Percentiles rank a stretch among this genome's conserved stretches.
phyloP scores from a whole-genome alignment of 2,888 invertebrate species.

The Drosophila flavopinicola region DNA sequence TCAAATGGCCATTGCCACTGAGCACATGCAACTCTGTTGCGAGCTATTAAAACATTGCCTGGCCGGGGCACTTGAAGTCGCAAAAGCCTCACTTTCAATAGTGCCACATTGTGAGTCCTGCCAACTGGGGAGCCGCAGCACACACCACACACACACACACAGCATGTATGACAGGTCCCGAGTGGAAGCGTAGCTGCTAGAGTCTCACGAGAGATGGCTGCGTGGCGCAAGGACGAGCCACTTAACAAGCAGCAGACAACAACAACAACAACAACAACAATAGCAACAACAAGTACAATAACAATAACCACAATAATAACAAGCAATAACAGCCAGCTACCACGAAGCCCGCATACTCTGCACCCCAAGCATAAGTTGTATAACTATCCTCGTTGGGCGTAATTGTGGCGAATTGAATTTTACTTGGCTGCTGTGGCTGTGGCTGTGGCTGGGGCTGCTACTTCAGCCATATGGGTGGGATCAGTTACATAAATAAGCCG shows the following conservation, averaged over 20 bases:
- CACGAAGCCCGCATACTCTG: constrained; percentile 33
- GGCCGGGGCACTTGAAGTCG: constrained; percentile 46
- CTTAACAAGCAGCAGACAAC: constrained; percentile 54
- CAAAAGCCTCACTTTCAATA: constrained; percentile 43
- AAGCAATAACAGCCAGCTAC: constrained; percentile 12
- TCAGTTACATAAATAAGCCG: background rate
- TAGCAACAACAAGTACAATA: constrained; percentile 32
- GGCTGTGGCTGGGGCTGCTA: no score
- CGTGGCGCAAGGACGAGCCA: constrained; percentile 38
- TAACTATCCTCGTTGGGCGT: background rate
- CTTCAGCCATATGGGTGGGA: no score
- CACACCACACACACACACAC: background rate
- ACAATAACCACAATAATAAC: constrained; percentile 50
- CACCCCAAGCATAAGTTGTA: background rate
- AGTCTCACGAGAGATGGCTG: constrained; percentile 24
- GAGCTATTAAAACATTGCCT: constrained; percentile 39
- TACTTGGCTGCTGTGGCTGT: no score
- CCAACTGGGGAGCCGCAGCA: background rate
- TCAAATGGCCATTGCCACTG: constrained; percentile 44
- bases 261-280: constrained; percentile 12
- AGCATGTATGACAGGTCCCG: constrained; percentile 35
- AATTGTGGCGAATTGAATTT: constrained; percentile 1
- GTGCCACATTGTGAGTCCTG: constrained; percentile 39
- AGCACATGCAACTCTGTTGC: constrained; percentile 56
- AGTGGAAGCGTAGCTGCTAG: constrained; percentile 12